Evolutionary conservation across 2,113 vertebrate species (phyloP), one percentile per base, ranked within the genome.

Genomic region (Dicrurus megarhynchus): DNA sequence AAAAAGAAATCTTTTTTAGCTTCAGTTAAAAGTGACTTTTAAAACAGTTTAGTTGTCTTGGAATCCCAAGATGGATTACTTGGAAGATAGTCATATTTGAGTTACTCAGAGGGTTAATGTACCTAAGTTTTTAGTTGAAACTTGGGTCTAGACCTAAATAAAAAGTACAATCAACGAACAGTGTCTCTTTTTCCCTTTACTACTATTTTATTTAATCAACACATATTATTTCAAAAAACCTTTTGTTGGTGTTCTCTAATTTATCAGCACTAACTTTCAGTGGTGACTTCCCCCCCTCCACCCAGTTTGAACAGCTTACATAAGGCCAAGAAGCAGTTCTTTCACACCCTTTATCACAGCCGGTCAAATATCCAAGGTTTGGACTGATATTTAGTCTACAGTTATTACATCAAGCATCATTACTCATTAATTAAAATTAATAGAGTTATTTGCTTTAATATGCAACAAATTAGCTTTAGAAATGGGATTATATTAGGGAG

Each of bases 391-490:
- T 92, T 77, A 78, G 52, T 87, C 35, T 60, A 18, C 7, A 7
- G 37, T 90, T 90, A 76, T 73, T 83, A 76, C 16, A 86, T 65
- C 74, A 74, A 0, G 1, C 53, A 61, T 57, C 41, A 79, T 85
- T 88, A 82, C 44, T 94, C 41, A 68, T 76, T 90, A 91, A 90
- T 74, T 77, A 86, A 95, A 94, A 87, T 93, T 85, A 94, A 95
- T 80, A 69, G 46, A 93, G 20, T 37, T 57, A 88, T 91, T 93
- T 91, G 65, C 7, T 89, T 89, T 85, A 78, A 85, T 93, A 90
- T 85, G 61, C 22, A 84, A 84, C 57, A 91, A 94, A 94, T 87
- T 84, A 91, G 41, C 37, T 85, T 71, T 79, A 83, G 53, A 76
- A 96, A 83, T 73, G 28, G n/a, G 46, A 83, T 94, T 87, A 35